These are phyloP conservation scores for Darevskia mixta DNA, from an alignment of 2,797 vertebrate genomes.

Conservation along the genomic window DNA sequence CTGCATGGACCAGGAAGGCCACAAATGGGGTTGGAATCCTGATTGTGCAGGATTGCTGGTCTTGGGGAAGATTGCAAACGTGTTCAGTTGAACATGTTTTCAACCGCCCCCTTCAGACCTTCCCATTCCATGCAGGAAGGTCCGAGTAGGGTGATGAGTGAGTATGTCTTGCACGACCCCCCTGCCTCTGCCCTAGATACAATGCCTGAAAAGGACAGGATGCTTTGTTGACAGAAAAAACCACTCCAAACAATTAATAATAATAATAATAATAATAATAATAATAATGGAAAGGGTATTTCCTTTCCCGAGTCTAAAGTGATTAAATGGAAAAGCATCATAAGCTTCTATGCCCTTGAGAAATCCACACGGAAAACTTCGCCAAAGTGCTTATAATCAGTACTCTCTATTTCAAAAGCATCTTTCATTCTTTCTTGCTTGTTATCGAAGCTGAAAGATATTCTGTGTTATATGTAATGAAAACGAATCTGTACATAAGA, in stretches of 20 bases:
- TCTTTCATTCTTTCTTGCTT: too few species aligned
- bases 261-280: too few species aligned
- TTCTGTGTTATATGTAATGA: constrained; percentile 5
- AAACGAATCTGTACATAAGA: constrained; percentile 42
- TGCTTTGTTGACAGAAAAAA: neutral
- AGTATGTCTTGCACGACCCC: neutral
- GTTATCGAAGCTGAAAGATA: constrained; percentile 3
- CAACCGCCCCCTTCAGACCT: neutral
- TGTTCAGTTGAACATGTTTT: neutral
- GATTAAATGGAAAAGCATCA: constrained; percentile 1
- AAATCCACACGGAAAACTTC: constrained; percentile 49
- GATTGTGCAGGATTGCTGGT: too few species aligned
- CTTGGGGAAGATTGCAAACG: too few species aligned
- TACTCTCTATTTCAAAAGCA: constrained; percentile 44
- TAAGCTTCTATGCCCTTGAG: neutral
- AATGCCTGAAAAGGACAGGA: neutral
- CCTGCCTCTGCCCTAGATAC: neutral
- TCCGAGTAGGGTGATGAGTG: neutral
- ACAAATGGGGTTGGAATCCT: too few species aligned
- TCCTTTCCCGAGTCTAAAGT: neutral
- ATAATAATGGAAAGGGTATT: neutral
- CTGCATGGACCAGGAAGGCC: too few species aligned
- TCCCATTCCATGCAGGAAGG: neutral
- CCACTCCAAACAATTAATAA: neutral
- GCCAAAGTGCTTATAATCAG: neutral